phyloP scores from a whole-genome alignment of 2,113 vertebrate genomes.

The Cnemophilus loriae region DNA sequence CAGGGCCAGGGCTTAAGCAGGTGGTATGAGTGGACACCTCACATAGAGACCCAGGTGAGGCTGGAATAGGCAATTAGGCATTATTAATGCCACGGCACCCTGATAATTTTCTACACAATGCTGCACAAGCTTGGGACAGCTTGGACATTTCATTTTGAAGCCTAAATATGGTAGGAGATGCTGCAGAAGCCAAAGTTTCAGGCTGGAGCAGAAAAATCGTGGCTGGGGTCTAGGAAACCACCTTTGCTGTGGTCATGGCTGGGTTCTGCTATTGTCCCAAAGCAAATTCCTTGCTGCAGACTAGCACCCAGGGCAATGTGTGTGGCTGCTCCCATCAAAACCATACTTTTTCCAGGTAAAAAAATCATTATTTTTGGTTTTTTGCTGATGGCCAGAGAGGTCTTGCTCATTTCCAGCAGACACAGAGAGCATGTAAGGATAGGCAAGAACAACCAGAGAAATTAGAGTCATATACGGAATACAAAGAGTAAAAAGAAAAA shows the following conservation, averaged over 20 bases:
- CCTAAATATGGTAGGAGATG: neutral
- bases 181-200: neutral
- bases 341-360: neutral
- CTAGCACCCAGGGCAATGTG: neutral
- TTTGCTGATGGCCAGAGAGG: neutral
- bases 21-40: neutral
- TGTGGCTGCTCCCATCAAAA: neutral
- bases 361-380: neutral
- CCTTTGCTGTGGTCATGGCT: neutral
- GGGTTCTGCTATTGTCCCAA: neutral
- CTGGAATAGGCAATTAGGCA: neutral
- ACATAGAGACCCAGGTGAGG: neutral
- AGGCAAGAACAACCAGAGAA: neutral
- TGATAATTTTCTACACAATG: neutral
- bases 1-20: neutral
- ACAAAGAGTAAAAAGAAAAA: neutral
- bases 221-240: neutral
- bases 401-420: neutral
- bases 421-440: rapidly evolving
- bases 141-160: neutral
- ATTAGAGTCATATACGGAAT: neutral
- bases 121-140: neutral
- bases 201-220: neutral
- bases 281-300: neutral
- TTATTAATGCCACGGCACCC: neutral